Conservation (phyloP, 2,888 invertebrate genomes). For the Apodemia zela region DNA sequence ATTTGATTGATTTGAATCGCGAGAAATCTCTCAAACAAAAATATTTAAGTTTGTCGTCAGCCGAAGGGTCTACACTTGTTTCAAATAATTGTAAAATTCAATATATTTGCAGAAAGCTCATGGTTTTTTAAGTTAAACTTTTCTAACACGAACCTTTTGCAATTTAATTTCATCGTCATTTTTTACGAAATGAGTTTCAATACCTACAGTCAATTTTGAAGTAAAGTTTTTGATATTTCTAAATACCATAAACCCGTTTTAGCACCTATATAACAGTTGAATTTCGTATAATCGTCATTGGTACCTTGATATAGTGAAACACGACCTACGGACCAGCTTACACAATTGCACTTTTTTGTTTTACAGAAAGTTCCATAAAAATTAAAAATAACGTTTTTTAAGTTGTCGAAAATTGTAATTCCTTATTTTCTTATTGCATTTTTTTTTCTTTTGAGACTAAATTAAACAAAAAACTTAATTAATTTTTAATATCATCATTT, state of each 20-base stretch:
- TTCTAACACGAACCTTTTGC: background rate
- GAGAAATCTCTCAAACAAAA: too few relatives aligned
- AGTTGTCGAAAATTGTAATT: background rate
- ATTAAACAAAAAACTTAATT: too few relatives aligned
- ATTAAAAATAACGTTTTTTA: too few relatives aligned
- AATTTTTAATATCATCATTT: too few relatives aligned
- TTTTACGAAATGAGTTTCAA: background rate
- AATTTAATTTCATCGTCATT: background rate
- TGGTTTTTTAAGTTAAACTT: background rate
- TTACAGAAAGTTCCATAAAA: too few relatives aligned
- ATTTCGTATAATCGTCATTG: constrained; percentile 7
- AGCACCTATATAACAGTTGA: constrained; percentile 13
- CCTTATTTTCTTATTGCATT: too few relatives aligned
- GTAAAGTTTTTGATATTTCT: constrained; percentile 8
- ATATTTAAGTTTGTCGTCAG: too few relatives aligned
- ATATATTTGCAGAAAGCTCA: background rate
- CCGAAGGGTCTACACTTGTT: too few relatives aligned
- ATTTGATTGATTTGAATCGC: too few relatives aligned
- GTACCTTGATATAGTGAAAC: background rate
- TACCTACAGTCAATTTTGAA: background rate
- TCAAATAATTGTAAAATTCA: background rate
- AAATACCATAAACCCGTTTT: constrained; percentile 16
- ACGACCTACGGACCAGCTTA: constrained; percentile 13
- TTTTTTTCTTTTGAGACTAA: too few relatives aligned
- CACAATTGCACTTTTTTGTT: background rate